phyloP scores from a whole-genome alignment of 2,888 invertebrate genomes.

The Drosophila kuntzei region DNA sequence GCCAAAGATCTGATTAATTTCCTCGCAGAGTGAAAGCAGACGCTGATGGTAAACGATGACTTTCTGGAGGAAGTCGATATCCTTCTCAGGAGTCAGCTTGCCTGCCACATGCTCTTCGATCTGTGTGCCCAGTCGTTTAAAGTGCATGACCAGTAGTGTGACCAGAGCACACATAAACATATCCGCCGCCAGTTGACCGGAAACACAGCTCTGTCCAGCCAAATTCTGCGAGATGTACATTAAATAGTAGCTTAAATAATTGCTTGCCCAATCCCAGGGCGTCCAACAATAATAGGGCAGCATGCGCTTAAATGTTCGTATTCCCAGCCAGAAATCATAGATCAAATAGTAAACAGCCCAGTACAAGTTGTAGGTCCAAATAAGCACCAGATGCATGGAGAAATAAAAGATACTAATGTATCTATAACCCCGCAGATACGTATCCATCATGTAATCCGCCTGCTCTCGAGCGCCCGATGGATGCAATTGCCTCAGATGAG shows the following conservation, averaged over 20 bases:
- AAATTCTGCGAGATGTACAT: slow-evolving; percentile 72
- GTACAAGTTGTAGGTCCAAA: slow-evolving; percentile 82
- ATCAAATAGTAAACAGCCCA: slow-evolving; percentile 68
- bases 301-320: slow-evolving; percentile 51
- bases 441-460: slow-evolving; percentile 30
- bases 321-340: slow-evolving; percentile 62
- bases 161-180: slow-evolving; percentile 78
- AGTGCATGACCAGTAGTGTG: slow-evolving; percentile 83
- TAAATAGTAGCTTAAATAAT: slow-evolving; percentile 68
- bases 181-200: slow-evolving; percentile 78
- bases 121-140: slow-evolving; percentile 60
- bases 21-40: slow-evolving; percentile 41
- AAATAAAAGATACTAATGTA: slow-evolving; percentile 69
- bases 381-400: slow-evolving; percentile 68
- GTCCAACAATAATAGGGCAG: slow-evolving; percentile 77
- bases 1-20: slow-evolving; percentile 80
- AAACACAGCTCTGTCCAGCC: slow-evolving; percentile 73
- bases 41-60: slow-evolving; percentile 72
- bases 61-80: slow-evolving; percentile 57
- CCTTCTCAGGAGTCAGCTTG: slow-evolving; percentile 15
- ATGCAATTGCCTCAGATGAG: slow-evolving; percentile 64
- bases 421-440: slow-evolving; percentile 50
- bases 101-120: slow-evolving; percentile 61
- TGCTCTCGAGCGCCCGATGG: slow-evolving; percentile 61
- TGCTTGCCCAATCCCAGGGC: slow-evolving; percentile 76